Evolutionary conservation across 2,888 invertebrate genomes (phyloP).

Genomic region (Fragum fragum): DNA sequence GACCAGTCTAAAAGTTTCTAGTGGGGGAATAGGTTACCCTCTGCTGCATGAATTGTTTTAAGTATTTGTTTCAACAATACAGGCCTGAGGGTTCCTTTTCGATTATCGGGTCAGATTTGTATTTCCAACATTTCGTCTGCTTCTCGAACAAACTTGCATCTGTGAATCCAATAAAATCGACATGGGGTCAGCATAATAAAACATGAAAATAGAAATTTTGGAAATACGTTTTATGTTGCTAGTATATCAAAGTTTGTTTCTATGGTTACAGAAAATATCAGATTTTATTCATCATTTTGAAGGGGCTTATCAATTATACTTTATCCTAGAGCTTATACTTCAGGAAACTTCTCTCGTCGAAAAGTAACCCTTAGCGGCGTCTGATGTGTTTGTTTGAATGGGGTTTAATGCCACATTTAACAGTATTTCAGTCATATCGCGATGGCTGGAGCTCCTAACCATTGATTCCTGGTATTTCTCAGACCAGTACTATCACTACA

Average conservation of each 20-base stretch:
- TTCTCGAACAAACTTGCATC: background rate
- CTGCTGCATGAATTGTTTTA: too few relatives aligned
- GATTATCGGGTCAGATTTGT: too few relatives aligned
- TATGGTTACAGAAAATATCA: constrained; percentile 25
- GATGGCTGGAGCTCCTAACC: too few relatives aligned
- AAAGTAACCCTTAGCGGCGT: background rate
- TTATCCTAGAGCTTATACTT: background rate
- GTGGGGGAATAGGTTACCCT: too few relatives aligned
- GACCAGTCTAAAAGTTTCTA: too few relatives aligned
- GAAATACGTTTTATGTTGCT: background rate
- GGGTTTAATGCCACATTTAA: too few relatives aligned
- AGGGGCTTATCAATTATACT: constrained; percentile 20
- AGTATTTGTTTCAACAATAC: too few relatives aligned
- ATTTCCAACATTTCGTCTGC: background rate
- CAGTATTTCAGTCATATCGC: too few relatives aligned
- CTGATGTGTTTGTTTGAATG: too few relatives aligned
- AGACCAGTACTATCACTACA: too few relatives aligned
- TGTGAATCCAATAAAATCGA: background rate
- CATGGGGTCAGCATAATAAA: constrained; percentile 7
- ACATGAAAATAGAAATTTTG: constrained; percentile 7
- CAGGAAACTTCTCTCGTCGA: background rate
- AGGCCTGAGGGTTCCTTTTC: too few relatives aligned
- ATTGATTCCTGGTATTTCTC: too few relatives aligned
- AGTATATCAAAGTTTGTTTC: constrained; percentile 17
- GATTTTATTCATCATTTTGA: constrained; percentile 19